Base-by-base conservation (phyloP, 2,113 vertebrate species). In the Anguilla rostrata region DNA sequence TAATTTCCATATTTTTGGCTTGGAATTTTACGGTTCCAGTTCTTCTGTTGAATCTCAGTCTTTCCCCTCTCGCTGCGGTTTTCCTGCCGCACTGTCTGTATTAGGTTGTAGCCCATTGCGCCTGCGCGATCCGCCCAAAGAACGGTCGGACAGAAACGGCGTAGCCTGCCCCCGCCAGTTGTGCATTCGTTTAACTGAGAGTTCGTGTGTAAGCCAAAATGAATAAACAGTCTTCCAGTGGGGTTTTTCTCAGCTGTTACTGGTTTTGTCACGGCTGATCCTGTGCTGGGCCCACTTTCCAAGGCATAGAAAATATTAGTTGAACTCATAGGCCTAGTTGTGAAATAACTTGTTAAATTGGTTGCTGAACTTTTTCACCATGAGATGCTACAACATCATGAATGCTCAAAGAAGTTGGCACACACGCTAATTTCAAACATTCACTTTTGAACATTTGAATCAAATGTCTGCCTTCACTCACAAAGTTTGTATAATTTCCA, bases 81-180 rank as follows among this genome's bases (percentile, higher is more conserved):
- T 95, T 95, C 96, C 95, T 96, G 96, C 97, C 92, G 96, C 96
- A 96, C 96, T 94, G 93, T 89, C 87, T 91, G 83, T 90, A 91
- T 91, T 86, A 90, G 90, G 89, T 88, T 18, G 90, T 78, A 86
- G 56, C 84, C 88, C 39, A 92, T 8, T 88, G 95, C 94, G 96
- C 97, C 94, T 93, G 97, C 96, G 96, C 94, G 66, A 2, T 92
- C 92, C 94, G 92, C 91, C 88, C 89, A 90, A 84, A 90, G 91
- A 53, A 88, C 87, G 89, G 89, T 85, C 86, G 56, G 86, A 79
- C 87, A 78, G 7, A 46, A 79, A 29, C 43, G n/a, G 5, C 34
- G 39, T 57, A 39, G 29, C n/a, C 75, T 39, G 8, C 9, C 41
- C 34, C 84, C 29, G 12, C 78, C 29, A 14, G 18, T 41, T 8